Evolutionary conservation across 2,113 vertebrate species (phyloP).

Genomic region (Athene noctua): DNA sequence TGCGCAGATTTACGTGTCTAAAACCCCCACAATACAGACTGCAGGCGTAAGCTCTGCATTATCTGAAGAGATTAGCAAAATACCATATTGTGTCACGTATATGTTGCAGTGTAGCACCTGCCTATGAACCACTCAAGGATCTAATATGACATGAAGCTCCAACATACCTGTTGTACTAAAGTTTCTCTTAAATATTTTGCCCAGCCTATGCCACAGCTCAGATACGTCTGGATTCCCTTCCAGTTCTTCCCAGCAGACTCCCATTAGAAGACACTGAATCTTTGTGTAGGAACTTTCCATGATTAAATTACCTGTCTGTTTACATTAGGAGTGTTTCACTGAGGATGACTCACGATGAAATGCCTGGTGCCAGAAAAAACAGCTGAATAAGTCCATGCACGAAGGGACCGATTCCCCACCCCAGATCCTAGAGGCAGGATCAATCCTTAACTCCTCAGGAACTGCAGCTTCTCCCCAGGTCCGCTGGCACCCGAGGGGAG

Average conservation of each 20-base stretch:
- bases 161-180: fast-evolving
- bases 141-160: neutral
- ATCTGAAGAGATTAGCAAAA: constrained; percentile 10
- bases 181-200: neutral
- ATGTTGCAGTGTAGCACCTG: neutral
- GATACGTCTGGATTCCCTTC: neutral
- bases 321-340: constrained; percentile 15
- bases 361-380: neutral
- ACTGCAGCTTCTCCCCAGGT: neutral
- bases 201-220: neutral
- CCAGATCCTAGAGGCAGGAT: neutral
- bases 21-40: neutral
- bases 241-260: constrained; percentile 11
- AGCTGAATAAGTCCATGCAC: neutral
- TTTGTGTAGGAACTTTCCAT: constrained; percentile 38
- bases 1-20: neutral
- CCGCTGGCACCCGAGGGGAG: neutral
- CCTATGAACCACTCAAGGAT: neutral
- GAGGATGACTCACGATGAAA: constrained; percentile 16
- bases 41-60: neutral
- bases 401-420: neutral
- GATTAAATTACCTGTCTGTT: constrained; percentile 67
- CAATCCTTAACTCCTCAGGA: neutral
- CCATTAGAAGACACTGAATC: neutral
- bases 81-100: neutral